A percentile compares a stretch with the other conserved stretches of the same genome.
Conservation (phyloP, 2,888 invertebrate genomes). For the Leucozona laternaria region DNA sequence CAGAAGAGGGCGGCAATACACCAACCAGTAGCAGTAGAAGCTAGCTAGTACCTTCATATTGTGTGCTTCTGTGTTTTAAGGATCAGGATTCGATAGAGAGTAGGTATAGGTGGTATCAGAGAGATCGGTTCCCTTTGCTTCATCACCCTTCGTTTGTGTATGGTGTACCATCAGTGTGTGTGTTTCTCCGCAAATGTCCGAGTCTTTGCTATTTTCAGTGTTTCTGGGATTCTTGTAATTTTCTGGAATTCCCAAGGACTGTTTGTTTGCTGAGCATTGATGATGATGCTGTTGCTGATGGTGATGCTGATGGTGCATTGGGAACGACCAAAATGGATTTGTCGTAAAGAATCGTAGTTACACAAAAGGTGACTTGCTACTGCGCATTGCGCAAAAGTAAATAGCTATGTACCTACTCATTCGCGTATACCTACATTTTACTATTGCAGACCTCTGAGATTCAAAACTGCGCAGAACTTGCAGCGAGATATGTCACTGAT, state of each 20-base stretch:
- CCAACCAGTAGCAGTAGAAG: conserved; percentile 43
- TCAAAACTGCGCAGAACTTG: conserved; percentile 48
- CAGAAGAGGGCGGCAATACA: conserved; percentile 39
- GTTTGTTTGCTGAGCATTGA: conserved; percentile 39
- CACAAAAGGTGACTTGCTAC: conserved; percentile 56
- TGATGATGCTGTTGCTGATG: conserved; percentile 16
- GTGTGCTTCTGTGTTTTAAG: conserved; percentile 54
- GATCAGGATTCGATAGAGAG: conserved; percentile 57
- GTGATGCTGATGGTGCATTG: conserved; percentile 42
- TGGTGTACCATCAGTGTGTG: background rate
- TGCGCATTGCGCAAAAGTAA: conserved; percentile 29
- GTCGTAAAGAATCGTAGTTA: conserved; percentile 19
- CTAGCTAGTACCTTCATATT: conserved; percentile 37
- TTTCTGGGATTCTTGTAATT: conserved; percentile 74
- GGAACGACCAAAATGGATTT: conserved; percentile 56
- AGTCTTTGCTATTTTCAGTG: conserved; percentile 68
- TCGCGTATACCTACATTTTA: background rate
- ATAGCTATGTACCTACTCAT: background rate
- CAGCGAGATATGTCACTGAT: conserved; percentile 68
- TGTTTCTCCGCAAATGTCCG: conserved; percentile 46
- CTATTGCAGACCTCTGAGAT: background rate
- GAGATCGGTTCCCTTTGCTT: conserved; percentile 54
- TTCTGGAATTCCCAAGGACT: conserved; percentile 71
- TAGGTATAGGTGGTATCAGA: no score
- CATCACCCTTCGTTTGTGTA: conserved; percentile 41